phyloP scores from a whole-genome alignment of 2,113 vertebrate genomes.

The Prolemur simus region DNA sequence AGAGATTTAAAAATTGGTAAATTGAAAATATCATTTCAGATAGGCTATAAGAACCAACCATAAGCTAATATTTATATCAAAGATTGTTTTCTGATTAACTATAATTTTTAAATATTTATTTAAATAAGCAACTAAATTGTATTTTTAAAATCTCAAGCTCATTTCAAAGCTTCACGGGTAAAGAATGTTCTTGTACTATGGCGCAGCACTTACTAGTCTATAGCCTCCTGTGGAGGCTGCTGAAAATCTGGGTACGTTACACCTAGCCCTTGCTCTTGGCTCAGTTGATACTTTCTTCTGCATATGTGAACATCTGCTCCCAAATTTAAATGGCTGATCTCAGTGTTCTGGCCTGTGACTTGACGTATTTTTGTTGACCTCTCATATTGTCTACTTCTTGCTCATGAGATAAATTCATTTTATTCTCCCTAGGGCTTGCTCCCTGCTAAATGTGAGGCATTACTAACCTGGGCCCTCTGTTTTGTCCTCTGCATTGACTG shows the following conservation, averaged over 20 bases:
- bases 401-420: not conserved
- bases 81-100: not conserved
- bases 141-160: not conserved
- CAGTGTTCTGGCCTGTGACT: not conserved
- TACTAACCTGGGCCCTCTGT: not conserved
- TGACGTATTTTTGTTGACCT: not conserved
- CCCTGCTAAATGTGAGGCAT: fast-evolving
- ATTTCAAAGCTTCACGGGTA: not conserved
- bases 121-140: not conserved
- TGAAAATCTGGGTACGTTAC: not conserved
- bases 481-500: not conserved
- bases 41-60: not conserved
- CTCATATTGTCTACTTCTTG: not conserved
- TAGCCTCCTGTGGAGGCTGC: not conserved
- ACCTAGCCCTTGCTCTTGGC: fast-evolving
- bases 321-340: not conserved
- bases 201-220: fast-evolving
- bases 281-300: not conserved
- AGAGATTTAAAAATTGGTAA: not conserved
- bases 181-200: fast-evolving
- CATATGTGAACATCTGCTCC: not conserved
- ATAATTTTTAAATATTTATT: not conserved
- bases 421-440: not conserved
- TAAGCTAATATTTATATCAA: not conserved
- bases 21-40: not conserved